Evolutionary conservation across 2,797 vertebrate species (phyloP).

Genomic region (Notamacropus eugenii): DNA sequence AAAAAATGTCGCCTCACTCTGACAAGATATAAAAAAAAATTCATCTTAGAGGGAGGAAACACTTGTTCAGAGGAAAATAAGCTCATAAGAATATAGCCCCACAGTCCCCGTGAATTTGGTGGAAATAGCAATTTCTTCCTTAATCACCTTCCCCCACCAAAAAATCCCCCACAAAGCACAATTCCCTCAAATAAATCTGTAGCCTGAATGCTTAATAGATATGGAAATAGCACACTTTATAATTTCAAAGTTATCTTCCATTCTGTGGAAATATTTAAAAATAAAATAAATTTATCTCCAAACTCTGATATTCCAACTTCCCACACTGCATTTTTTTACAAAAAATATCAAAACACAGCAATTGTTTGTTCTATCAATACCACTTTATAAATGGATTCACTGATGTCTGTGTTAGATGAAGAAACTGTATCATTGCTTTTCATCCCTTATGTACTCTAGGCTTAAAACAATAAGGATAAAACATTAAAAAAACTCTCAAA

Average conservation of each 20-base stretch:
- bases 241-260: neutral
- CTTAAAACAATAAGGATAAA: constrained; percentile 13
- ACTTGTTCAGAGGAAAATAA: neutral
- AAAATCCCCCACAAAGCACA: no score
- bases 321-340: neutral
- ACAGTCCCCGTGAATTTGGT: neutral
- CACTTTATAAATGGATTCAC: neutral
- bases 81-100: neutral
- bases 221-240: constrained; percentile 28
- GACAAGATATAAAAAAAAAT: neutral
- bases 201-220: constrained; percentile 31
- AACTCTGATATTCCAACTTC: neutral
- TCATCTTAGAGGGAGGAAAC: neutral
- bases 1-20: neutral
- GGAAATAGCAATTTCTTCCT: constrained; percentile 51
- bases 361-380: neutral
- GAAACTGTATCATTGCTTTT: neutral
- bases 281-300: neutral
- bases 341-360: neutral
- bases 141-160: neutral
- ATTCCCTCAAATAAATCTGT: neutral
- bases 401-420: neutral
- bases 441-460: neutral
- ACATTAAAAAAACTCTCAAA: constrained; percentile 10
- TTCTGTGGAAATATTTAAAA: constrained; percentile 35